Evolutionary conservation across 1,140 invertebrate genomes (phyloP).

Genomic region (Bombus impatiens): DNA sequence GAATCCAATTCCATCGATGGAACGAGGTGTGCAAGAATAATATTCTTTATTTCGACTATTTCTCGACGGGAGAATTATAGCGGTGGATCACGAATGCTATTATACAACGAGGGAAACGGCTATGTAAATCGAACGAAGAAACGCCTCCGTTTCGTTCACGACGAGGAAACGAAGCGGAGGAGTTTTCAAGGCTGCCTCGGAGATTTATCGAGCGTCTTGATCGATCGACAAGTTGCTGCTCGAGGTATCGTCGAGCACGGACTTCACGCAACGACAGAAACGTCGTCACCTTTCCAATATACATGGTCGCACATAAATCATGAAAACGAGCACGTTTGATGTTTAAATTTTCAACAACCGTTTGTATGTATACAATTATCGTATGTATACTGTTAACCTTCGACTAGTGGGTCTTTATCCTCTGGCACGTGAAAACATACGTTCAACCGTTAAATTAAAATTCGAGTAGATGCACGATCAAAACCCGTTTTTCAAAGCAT

Average conservation of each 20-base stretch:
- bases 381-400: no score
- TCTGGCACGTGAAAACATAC: not conserved
- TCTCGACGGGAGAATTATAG: conserved; percentile 1
- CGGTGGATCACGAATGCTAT: conserved; percentile 19
- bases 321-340: not conserved
- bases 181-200: conserved; percentile 15
- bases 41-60: conserved; percentile 14
- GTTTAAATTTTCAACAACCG: no score
- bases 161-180: conserved; percentile 16
- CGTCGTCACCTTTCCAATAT: not conserved
- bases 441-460: not conserved
- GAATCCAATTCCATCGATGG: not conserved
- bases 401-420: not conserved
- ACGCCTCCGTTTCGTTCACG: conserved; percentile 3
- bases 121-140: conserved; percentile 32
- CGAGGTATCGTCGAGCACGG: not conserved
- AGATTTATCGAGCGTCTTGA: conserved; percentile 40
- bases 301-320: not conserved
- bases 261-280: conserved; percentile 7
- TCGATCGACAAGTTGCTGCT: conserved; percentile 40
- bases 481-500: not conserved
- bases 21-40: not conserved
- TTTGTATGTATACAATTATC: not conserved
- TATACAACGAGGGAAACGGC: conserved; percentile 22
- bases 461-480: not conserved